Evolutionary conservation across 92 coral and sea anemone species (phyloP), one percentile per base, ranked within the genome.

Genomic region (Anthopleura xanthogrammica): DNA sequence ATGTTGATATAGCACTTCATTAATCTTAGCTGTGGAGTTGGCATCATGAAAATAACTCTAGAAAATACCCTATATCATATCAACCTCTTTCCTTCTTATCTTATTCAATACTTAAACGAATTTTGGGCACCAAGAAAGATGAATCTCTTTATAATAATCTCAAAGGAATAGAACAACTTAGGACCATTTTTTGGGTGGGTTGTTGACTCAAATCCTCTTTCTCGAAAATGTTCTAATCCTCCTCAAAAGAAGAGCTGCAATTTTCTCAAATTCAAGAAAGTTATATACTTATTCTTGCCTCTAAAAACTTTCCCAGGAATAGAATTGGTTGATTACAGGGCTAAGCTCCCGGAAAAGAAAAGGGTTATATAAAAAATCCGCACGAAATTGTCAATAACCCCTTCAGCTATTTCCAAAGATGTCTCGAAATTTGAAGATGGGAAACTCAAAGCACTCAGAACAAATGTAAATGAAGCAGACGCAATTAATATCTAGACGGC

Each of bases 321-420:
- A 14, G 65, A 81, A 81, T 24, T 40, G 84, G 41, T 81, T 81
- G 84, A 81, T 81, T 81, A 70, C 36, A 81, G 77, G 60, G 56
- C 84, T 81, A 81, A 81, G 83, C 84, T 70, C 84, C 84, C 84
- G 77, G 77, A 81, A 81, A 24, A 81, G 84, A 50, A 50, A 50
- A 81, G 77, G 62, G 77, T 81, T 62, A 81, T 64, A 80, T 70
- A 11, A 24, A 81, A 81, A 81, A 81, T 71, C 84, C n/a, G 84
- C 60, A 50, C 76, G 41, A 23, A 39, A 46, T 81, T 48, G 77
- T 81, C 77, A 81, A 81, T 81, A 81, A 65, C 77, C 84, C 84
- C 84, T 81, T 66, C 75, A 81, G 84, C 84, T 81, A 81, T 81
- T 70, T 80, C 60, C 80, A 43, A 48, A 8, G 80, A 77, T 43